Conservation (phyloP, 1,140 invertebrate species). For the Portunus trituberculatus region DNA sequence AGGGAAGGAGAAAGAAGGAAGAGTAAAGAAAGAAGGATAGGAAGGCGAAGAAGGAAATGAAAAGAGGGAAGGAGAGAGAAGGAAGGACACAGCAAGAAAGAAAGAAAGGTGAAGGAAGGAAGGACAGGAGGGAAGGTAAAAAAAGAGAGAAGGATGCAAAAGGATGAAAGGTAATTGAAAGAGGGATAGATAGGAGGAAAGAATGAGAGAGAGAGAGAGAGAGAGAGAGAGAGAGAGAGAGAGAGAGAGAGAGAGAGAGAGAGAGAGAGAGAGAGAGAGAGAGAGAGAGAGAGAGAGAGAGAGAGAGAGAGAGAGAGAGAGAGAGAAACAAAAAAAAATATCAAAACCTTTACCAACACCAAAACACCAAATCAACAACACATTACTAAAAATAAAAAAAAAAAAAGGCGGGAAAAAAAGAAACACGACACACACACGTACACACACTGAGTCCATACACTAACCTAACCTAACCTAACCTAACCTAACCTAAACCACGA, state of each 20-base stretch:
- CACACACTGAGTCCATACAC: too few relatives aligned
- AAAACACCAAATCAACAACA: too few relatives aligned
- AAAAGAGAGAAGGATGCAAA: background rate
- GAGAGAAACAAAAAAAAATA: background rate
- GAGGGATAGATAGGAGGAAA: too few relatives aligned
- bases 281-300: conserved; percentile 38
- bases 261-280: conserved; percentile 14
- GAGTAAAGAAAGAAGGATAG: background rate
- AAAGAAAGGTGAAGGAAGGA: background rate
- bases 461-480: too few relatives aligned
- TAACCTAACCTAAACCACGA: too few relatives aligned
- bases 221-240: too few relatives aligned
- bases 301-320: conserved; percentile 33
- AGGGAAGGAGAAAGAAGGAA: background rate
- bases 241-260: too few relatives aligned
- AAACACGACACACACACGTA: too few relatives aligned
- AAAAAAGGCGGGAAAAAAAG: too few relatives aligned
- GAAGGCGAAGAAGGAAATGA: background rate
- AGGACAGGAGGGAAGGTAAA: background rate
- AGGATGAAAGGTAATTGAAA: background rate
- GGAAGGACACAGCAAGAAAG: background rate
- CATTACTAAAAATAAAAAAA: too few relatives aligned
- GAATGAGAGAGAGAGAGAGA: too few relatives aligned
- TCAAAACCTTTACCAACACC: too few relatives aligned
- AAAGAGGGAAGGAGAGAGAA: background rate